Base-by-base conservation (phyloP, 2,797 vertebrate species). In the Poeciliopsis gracilis region DNA sequence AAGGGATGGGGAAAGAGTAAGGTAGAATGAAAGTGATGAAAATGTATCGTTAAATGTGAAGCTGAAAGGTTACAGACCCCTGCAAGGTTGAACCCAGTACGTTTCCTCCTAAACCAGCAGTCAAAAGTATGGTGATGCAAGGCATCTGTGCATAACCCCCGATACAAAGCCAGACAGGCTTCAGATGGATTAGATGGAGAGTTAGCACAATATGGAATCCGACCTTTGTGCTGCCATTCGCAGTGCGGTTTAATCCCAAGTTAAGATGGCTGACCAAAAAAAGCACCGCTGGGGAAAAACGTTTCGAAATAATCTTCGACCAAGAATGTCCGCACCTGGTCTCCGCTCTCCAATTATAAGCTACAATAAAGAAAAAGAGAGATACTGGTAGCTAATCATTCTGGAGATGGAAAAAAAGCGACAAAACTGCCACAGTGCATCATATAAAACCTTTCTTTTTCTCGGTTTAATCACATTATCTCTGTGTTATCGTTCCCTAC, bases 1-100 rank as follows among this genome's bases (percentile, higher is more conserved):
- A 89, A 87, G 76, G 88, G 84, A 86, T 77, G 70, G 94, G 78
- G 81, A 84, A 88, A 78, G 84, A 85, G 87, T 63, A 47, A 83
- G 81, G 82, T 79, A 73, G 85, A 89, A 88, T 77, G 80, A 88
- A 88, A 88, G 90, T 93, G 83, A 92, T 91, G 93, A 94, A 87
- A 85, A 85, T 85, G 90, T 87, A 92, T 79, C 89, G 83, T 86
- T 90, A 92, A 92, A 94, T 86, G 85, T 91, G 85, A 89, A 88
- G 96, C 94, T 89, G 88, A 95, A 96, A 96, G 90, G 91, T 92
- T 91, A 86, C 86, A 78, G 90, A 94, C 94, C 91, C 91, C 94
- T 83, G 89, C 92, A 94, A 91, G 93, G 93, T 94, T 91, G 86
- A 85, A 95, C 82, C 77, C 89, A 90, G 92, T 93, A 80, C 79